Base-by-base conservation (phyloP, 2,797 vertebrate genomes). In the Poecilia gillii region DNA sequence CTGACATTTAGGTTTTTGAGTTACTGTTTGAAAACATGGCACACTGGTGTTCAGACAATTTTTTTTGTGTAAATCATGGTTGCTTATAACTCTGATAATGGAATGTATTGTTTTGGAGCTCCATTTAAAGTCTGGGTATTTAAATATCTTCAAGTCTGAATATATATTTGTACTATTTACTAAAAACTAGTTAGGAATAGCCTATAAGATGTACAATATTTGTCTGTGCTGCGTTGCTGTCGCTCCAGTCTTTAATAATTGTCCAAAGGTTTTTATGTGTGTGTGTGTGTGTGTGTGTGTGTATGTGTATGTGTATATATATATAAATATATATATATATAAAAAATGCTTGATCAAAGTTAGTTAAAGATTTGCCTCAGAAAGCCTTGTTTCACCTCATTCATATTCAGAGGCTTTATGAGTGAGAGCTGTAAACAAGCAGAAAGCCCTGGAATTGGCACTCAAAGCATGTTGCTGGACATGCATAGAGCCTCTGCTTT, bases 351-450 rank as follows among this genome's bases (percentile, higher is more conserved):
- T 43, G 79, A 70, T 73, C 41, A 59, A 81, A 84, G 78, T 87
- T 76, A 18, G 51, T 82, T 84, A 41, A 79, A 83, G 81, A 77
- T 66, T 64, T 79, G 73, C 33, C 84, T 74, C 73, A 86, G 76
- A 82, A 80, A 87, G 36, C 55, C 70, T 41, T 28, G 81, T 84
- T 89, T 80, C 84, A 83, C 85, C 68, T 93, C 89, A 91, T 93
- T 94, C 89, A 90, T 92, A 93, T 93, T 92, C 91, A 78, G 79
- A 89, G 81, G 78, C 80, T 92, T 81, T 82, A 39, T 90, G 90
- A 91, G 77, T 90, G 93, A 94, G 85, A 87, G 87, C 87, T 90
- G 89, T 91, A 92, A 94, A 93, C 92, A 93, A 89, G 81, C 89
- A 87, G 85, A 90, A 87, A 90, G 77, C 86, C 81, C 72, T 87